These are phyloP conservation scores for Megamerina dolium DNA, from an alignment of 2,888 invertebrate species.

Conservation along the genomic window DNA sequence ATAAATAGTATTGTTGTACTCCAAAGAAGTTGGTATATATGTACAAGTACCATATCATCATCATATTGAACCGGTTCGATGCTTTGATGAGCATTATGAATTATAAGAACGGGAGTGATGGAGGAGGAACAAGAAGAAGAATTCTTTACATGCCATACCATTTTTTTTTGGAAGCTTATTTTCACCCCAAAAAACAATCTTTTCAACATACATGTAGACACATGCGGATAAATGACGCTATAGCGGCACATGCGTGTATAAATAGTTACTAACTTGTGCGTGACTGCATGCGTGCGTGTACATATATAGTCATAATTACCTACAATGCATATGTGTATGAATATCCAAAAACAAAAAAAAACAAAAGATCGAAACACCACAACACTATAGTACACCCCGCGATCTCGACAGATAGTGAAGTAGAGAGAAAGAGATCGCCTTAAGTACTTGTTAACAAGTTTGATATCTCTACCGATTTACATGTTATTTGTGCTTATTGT, in stretches of 20 bases:
- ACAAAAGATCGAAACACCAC: too few relatives aligned
- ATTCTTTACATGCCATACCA: constrained; percentile 14
- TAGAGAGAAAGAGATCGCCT: constrained; percentile 24
- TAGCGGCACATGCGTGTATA: neutral
- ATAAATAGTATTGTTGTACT: too few relatives aligned
- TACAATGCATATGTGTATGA: neutral
- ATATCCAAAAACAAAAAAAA: too few relatives aligned
- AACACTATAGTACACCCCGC: too few relatives aligned
- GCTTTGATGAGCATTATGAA: too few relatives aligned
- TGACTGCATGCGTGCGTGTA: neutral
- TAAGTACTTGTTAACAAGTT: constrained; percentile 48
- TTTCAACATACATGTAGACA: neutral
- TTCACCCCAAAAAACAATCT: neutral
- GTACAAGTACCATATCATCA: too few relatives aligned
- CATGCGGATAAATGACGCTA: neutral
- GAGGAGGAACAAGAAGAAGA: too few relatives aligned
- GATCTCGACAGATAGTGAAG: too few relatives aligned
- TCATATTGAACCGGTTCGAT: too few relatives aligned
- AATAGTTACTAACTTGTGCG: neutral
- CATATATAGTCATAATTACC: neutral
- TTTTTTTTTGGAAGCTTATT: constrained; percentile 20
- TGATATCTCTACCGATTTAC: constrained; percentile 45
- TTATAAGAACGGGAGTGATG: too few relatives aligned
- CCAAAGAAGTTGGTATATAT: too few relatives aligned
- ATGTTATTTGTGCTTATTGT: constrained; percentile 33